These are phyloP conservation scores for Artibeus lituratus DNA, from an alignment of 2,797 vertebrate genomes.

Conservation along the genomic window DNA sequence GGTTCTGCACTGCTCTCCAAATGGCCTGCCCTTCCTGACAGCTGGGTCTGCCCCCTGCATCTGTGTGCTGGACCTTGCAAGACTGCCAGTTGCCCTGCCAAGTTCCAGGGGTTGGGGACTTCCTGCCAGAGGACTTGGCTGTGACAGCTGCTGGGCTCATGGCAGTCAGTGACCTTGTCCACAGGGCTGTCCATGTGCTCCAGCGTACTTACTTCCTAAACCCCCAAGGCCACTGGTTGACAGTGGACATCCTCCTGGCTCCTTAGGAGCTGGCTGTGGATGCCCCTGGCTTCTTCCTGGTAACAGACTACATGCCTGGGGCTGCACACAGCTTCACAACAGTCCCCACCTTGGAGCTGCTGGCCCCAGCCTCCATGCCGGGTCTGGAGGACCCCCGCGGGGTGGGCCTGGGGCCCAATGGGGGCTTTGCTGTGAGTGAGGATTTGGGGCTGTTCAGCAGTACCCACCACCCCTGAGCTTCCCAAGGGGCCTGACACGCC, in stretches of 20 bases:
- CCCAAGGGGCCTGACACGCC: slow-evolving; percentile 65
- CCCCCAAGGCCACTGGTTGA: slow-evolving; percentile 77
- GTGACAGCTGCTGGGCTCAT: slow-evolving; percentile 74
- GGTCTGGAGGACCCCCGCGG: slow-evolving; percentile 77
- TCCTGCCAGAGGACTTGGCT: slow-evolving; percentile 79
- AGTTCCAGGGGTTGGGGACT: neutral
- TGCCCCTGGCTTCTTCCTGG: slow-evolving; percentile 70
- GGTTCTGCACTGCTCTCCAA: slow-evolving; percentile 77
- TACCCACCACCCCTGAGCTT: slow-evolving; percentile 70
- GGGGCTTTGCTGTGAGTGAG: slow-evolving; percentile 78
- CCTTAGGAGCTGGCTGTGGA: slow-evolving; percentile 78
- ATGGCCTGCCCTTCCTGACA: slow-evolving; percentile 76
- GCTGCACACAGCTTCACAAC: slow-evolving; percentile 74
- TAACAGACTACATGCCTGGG: slow-evolving; percentile 75
- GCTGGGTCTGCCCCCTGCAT: slow-evolving; percentile 73
- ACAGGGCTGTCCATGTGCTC: slow-evolving; percentile 69
- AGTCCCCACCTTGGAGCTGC: slow-evolving; percentile 56
- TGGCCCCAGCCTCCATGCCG: slow-evolving; percentile 16
- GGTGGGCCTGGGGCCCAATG: neutral
- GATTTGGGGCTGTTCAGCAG: slow-evolving; percentile 78
- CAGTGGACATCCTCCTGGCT: slow-evolving; percentile 67
- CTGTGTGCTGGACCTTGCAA: slow-evolving; percentile 66
- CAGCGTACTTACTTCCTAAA: neutral
- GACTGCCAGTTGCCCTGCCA: slow-evolving; percentile 70
- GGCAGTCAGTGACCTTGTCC: slow-evolving; percentile 75